Percentiles rank a stretch among this genome's conserved stretches.
Evolutionary conservation across 2,113 vertebrate species (phyloP).

Genomic region (Phoxinus phoxinus): DNA sequence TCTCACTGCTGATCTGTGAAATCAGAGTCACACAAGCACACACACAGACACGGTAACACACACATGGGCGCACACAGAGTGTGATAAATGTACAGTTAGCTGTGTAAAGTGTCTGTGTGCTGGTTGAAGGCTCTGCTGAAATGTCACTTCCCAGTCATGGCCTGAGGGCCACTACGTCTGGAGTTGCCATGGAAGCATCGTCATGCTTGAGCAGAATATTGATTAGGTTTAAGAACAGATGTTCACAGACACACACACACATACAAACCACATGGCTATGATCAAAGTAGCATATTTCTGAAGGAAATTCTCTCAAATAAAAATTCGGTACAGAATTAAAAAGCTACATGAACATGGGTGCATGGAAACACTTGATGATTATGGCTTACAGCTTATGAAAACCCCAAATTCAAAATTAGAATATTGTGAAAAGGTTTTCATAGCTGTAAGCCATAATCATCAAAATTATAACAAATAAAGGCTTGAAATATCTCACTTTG

Average conservation of each 20-base stretch:
- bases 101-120: background rate
- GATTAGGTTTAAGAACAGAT: constrained; percentile 72
- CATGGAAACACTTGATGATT: no score
- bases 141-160: constrained; percentile 34
- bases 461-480: no score
- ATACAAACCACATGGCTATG: background rate
- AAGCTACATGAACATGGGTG: background rate
- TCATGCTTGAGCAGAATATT: constrained; percentile 76
- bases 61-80: background rate
- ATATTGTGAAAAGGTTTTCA: no score
- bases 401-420: no score
- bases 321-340: background rate
- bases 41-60: constrained; percentile 55
- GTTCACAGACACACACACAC: constrained; percentile 35
- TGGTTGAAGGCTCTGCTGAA: constrained; percentile 14
- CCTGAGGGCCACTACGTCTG: constrained; percentile 26
- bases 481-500: no score
- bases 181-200: constrained; percentile 70
- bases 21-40: constrained; percentile 69
- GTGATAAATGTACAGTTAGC: background rate
- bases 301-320: background rate
- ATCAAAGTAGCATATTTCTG: background rate
- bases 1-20: constrained; percentile 73
- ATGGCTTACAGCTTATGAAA: no score
- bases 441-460: no score